Evolutionary conservation across 1,140 invertebrate genomes (phyloP), one percentile per base, ranked within the genome.

Genomic region (Pseudoatta argentina): DNA sequence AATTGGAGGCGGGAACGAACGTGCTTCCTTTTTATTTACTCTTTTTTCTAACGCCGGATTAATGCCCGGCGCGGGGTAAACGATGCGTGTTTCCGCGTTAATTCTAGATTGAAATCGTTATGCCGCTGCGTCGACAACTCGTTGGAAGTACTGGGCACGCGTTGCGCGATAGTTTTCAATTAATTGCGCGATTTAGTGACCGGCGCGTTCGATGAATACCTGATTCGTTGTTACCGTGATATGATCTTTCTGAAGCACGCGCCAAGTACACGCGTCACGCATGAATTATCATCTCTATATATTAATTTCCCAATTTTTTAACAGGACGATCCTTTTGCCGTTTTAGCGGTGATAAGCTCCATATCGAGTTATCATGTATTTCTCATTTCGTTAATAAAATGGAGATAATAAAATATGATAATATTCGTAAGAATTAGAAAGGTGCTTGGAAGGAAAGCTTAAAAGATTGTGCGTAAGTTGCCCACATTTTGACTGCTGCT

Each of bases 1-100:
- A 89, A 90, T 89, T 90, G 88, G 75, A 79, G 67, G 34, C 73
- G 73, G 77, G 67, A 44, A 55, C 82, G 63, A 89, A 89, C 86
- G 61, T 75, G 18, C 6, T 16, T 51, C 63, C n/a, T 44, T 59
- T 67, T 87, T 51, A 51, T 44, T 53, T 81, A 34, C 63, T 18
- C 8, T 51, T 59, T 61, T 88, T 57, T 59, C 48, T 69, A 73
- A 72, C 59, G 48, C 24, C 12, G 51, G 57, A 76, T 86, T 85
- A 87, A 87, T 85, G 86, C 82, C 3, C 55, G 73, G 21, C 66
- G 76, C 61, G 53, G 53, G n/a, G 76, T 48, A 81, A 81, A 71
- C 63, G 73, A 75, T 57, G 64, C 73, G 83, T 63, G 64, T 86
- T 75, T 73, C 66, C 73, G 75, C 73, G 51, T 59, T 66, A 72